phyloP scores from a whole-genome alignment of 2,888 invertebrate genomes.

The Drosophila meridionalis region DNA sequence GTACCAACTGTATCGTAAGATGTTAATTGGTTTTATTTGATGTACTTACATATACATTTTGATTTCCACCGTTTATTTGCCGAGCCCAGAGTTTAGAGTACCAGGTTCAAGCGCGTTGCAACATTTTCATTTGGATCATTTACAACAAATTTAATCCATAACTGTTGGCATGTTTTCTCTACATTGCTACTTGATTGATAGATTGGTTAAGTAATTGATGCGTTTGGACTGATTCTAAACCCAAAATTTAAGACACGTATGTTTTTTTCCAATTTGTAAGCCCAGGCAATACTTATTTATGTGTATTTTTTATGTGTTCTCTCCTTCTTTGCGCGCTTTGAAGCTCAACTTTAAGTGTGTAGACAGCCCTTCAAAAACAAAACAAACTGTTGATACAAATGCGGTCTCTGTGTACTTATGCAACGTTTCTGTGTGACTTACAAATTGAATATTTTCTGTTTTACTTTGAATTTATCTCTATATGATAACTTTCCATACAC shows the following conservation, averaged over 20 bases:
- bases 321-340: background rate
- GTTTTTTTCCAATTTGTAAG: conserved; percentile 39
- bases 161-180: conserved; percentile 67
- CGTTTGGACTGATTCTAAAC: conserved; percentile 73
- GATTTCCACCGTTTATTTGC: conserved; percentile 8
- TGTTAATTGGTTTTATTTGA: conserved; percentile 13
- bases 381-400: conserved; percentile 9
- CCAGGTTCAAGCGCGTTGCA: conserved; percentile 63
- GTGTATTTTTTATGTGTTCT: conserved; percentile 50
- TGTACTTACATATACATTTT: conserved; percentile 13
- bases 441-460: conserved; percentile 37
- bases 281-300: conserved; percentile 34
- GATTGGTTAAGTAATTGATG: conserved; percentile 61
- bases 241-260: conserved; percentile 35
- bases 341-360: conserved; percentile 36
- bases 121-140: conserved; percentile 41
- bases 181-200: conserved; percentile 63
- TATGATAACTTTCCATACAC: conserved; percentile 56
- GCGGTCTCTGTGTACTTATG: conserved; percentile 72
- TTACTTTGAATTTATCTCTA: conserved; percentile 36
- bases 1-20: conserved; percentile 13
- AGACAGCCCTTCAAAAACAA: conserved; percentile 17
- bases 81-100: conserved; percentile 46
- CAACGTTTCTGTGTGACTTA: conserved; percentile 83
- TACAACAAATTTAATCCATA: conserved; percentile 37